Evolutionary conservation across 1,140 invertebrate species (phyloP).

Genomic region (Tenebrio molitor): DNA sequence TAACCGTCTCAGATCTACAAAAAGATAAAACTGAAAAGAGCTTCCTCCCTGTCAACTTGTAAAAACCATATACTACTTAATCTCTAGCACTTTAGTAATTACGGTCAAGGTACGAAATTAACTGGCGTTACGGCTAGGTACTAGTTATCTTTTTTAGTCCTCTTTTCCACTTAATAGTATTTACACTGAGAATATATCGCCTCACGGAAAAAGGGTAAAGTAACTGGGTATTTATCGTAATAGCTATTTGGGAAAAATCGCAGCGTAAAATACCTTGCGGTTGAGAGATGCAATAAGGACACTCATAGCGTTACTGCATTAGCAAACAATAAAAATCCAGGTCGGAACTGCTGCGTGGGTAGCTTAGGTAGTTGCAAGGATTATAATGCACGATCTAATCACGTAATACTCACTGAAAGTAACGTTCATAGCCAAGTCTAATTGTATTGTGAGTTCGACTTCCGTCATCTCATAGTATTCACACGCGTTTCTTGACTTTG

Average conservation of each 20-base stretch:
- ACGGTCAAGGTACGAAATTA: too few species aligned
- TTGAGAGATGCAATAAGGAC: neutral
- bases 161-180: too few species aligned
- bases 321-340: conserved; percentile 23
- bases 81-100: too few species aligned
- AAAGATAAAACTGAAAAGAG: neutral
- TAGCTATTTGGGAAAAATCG: too few species aligned
- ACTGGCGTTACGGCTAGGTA: too few species aligned
- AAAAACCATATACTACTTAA: conserved; percentile 4
- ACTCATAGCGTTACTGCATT: neutral
- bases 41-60: neutral
- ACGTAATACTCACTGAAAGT: conserved; percentile 13
- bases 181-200: too few species aligned
- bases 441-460: conserved; percentile 22
- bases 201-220: too few species aligned
- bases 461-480: conserved; percentile 31
- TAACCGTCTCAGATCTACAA: neutral
- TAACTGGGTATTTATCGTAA: too few species aligned
- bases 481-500: conserved; percentile 45
- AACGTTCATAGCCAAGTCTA: neutral
- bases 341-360: conserved; percentile 30
- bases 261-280: neutral
- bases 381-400: conserved; percentile 33
- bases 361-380: conserved; percentile 21
- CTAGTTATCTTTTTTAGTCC: too few species aligned